These are phyloP conservation scores for Fistularia commersonii DNA, from an alignment of 2,797 vertebrate species.

Conservation along the genomic window DNA sequence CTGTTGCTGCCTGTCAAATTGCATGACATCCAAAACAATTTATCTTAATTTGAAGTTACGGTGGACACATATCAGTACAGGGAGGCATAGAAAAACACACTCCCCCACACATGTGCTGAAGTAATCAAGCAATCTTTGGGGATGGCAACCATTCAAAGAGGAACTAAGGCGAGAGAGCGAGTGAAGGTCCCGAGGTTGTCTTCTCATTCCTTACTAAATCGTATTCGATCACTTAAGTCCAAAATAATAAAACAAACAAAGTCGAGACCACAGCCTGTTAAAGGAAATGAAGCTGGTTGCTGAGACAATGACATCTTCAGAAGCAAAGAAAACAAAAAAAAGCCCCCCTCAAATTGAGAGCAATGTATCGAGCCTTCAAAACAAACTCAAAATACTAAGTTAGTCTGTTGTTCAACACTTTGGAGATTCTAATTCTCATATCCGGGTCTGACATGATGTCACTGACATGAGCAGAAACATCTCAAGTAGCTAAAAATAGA, in stretches of 20 bases:
- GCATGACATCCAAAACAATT: constrained; percentile 35
- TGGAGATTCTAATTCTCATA: constrained; percentile 2
- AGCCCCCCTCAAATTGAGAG: neutral
- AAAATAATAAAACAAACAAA: constrained; percentile 18
- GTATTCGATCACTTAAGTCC: constrained; percentile 11
- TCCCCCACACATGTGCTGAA: constrained; percentile 63
- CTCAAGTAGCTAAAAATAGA: constrained; percentile 20
- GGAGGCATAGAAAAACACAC: constrained; percentile 47
- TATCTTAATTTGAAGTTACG: constrained; percentile 38
- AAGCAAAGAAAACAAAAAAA: constrained; percentile 6
- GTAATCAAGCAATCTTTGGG: constrained; percentile 45
- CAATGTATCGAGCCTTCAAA: too few relatives aligned
- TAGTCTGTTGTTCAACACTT: neutral
- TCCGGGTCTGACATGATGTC: constrained; percentile 48
- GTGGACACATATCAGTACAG: constrained; percentile 39
- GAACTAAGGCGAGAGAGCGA: constrained; percentile 11
- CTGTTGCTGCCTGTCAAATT: constrained; percentile 42
- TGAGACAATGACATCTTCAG: constrained; percentile 10
- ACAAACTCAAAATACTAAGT: too few relatives aligned
- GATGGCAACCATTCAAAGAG: constrained; percentile 52
- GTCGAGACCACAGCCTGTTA: constrained; percentile 33
- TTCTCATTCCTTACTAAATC: constrained; percentile 34
- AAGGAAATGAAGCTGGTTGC: constrained; percentile 20
- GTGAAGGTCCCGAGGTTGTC: constrained; percentile 17
- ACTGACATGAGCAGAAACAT: constrained; percentile 31